Conservation (phyloP, 2,888 invertebrate genomes). For the Synanthedon tipuliformis region DNA sequence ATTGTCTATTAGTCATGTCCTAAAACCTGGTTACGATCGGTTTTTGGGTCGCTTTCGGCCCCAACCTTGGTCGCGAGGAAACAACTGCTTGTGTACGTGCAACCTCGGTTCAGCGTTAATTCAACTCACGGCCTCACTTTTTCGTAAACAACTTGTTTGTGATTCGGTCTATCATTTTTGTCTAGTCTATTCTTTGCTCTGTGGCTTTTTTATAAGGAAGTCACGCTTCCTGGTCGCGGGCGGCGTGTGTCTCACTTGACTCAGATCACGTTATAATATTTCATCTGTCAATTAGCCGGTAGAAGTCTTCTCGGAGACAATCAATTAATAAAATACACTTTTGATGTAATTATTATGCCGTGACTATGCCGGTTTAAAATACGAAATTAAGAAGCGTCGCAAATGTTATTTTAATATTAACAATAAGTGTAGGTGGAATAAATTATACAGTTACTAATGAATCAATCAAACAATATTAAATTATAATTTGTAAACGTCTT, state of each 20-base stretch:
- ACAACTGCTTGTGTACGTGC: slow-evolving; percentile 45
- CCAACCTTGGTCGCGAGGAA: slow-evolving; percentile 34
- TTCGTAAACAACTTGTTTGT: slow-evolving; percentile 36
- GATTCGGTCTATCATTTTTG: slow-evolving; percentile 16
- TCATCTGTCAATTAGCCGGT: no score
- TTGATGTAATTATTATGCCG: no score
- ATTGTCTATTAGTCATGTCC: slow-evolving; percentile 62
- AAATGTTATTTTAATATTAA: no score
- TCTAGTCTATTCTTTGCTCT: slow-evolving; percentile 27
- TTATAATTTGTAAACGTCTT: no score
- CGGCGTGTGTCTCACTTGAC: background rate
- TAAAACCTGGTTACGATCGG: slow-evolving; percentile 45
- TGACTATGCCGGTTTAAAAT: no score
- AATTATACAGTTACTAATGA: no score
- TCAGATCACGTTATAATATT: no score
- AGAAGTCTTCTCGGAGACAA: no score
- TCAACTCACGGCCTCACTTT: slow-evolving; percentile 42
- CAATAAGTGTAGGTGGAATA: no score
- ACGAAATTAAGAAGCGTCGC: no score
- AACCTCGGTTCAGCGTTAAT: slow-evolving; percentile 52
- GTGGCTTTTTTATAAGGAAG: background rate
- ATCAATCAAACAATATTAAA: no score
- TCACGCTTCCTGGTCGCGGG: background rate
- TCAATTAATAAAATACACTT: no score
- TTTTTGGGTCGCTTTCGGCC: slow-evolving; percentile 27